phyloP scores from a whole-genome alignment of 2,888 invertebrate genomes.

The Tigriopus californicus region DNA sequence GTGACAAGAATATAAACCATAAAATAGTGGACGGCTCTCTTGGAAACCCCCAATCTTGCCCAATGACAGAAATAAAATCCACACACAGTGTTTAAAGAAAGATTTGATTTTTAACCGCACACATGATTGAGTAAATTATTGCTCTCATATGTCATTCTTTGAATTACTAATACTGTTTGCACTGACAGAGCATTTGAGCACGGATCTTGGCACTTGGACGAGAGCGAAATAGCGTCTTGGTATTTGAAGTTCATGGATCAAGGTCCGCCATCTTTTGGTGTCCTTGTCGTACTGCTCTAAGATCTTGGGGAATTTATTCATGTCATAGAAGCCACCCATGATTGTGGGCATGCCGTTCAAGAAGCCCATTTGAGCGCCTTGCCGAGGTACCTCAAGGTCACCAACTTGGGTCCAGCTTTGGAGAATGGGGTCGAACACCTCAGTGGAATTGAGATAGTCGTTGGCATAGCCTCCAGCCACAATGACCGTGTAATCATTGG shows the following conservation, averaged over 20 bases:
- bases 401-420: not conserved
- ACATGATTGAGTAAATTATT: no score
- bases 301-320: not conserved
- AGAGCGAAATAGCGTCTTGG: slow-evolving; percentile 7
- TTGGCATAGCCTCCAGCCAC: slow-evolving; percentile 4
- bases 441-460: slow-evolving; percentile 2
- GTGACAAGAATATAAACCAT: no score
- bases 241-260: not conserved
- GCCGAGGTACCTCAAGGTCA: not conserved
- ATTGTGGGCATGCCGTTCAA: slow-evolving; percentile 4
- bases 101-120: no score
- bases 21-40: no score
- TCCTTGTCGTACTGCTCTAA: slow-evolving; percentile 5
- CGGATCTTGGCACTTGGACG: slow-evolving; percentile 11
- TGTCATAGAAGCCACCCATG: slow-evolving; percentile 1
- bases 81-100: no score
- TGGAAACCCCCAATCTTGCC: no score
- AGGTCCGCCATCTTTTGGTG: not conserved
- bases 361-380: not conserved
- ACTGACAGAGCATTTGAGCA: no score
- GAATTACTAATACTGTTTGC: no score
- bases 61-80: no score
- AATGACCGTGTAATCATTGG: not conserved
- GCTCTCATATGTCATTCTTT: no score
- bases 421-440: not conserved